Percentiles rank a stretch among this genome's conserved stretches.
Conservation (phyloP, 2,797 vertebrate species). For the Malacoraja senta region DNA sequence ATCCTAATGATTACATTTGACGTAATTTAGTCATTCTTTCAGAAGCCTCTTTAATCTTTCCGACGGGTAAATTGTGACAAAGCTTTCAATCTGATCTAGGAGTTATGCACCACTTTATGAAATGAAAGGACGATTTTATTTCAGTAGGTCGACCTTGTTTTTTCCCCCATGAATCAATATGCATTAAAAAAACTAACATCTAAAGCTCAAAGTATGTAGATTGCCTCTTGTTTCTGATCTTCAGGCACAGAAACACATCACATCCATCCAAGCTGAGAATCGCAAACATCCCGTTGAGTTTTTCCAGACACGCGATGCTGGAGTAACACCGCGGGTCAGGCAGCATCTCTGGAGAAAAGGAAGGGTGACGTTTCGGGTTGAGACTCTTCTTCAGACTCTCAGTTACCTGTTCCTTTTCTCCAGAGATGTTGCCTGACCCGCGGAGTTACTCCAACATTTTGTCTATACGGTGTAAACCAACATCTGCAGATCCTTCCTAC, state of each 20-base stretch:
- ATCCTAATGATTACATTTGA: not conserved
- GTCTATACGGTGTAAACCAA: no score
- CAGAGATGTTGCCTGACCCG: no score
- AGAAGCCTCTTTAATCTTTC: not conserved
- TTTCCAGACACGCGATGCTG: no score
- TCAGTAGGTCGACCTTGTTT: not conserved
- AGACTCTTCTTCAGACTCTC: no score
- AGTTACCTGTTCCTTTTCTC: no score
- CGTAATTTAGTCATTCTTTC: not conserved
- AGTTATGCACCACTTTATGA: not conserved
- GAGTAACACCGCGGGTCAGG: no score
- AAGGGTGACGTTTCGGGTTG: no score
- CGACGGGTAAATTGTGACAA: not conserved
- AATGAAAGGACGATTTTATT: not conserved
- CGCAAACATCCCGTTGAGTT: not conserved
- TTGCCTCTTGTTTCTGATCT: not conserved
- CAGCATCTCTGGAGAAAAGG: no score
- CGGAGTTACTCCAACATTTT: no score
- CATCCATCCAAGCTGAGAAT: no score
- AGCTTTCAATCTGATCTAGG: not conserved
- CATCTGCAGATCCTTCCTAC: no score
- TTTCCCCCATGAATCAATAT: slow-evolving; percentile 8
- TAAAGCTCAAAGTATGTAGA: not conserved
- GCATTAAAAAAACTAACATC: not conserved
- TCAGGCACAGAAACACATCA: not conserved